Evolutionary conservation across 2,888 invertebrate genomes (phyloP).

Genomic region (Quadroppia sp.): DNA sequence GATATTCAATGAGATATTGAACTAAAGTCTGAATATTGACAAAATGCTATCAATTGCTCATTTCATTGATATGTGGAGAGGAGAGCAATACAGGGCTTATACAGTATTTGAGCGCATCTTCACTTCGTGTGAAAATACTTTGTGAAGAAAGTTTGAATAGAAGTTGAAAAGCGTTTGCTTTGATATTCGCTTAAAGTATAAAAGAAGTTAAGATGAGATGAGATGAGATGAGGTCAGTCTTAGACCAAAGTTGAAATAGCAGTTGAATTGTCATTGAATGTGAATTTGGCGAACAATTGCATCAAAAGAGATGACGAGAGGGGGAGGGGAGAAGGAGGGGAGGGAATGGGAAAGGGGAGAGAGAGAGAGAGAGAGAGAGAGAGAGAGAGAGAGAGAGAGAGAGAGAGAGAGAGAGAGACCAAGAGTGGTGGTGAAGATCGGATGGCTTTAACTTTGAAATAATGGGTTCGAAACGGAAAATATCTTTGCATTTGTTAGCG

Average conservation of each 20-base stretch:
- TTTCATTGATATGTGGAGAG: not conserved
- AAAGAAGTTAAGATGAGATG: slow-evolving; percentile 22
- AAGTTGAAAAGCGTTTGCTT: slow-evolving; percentile 6
- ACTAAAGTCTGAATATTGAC: slow-evolving; percentile 16
- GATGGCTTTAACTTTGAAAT: slow-evolving; percentile 5
- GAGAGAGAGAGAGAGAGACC: too few species aligned
- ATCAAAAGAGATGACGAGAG: not conserved
- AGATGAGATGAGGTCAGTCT: slow-evolving; percentile 21
- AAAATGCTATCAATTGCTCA: not conserved
- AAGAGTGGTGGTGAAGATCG: not conserved
- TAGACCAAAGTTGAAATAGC: slow-evolving; percentile 1
- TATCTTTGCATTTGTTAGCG: too few species aligned
- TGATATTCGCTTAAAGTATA: not conserved
- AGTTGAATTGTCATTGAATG: not conserved
- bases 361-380: slow-evolving; percentile 31
- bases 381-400: slow-evolving; percentile 11
- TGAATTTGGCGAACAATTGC: slow-evolving; percentile 18
- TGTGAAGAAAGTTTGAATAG: slow-evolving; percentile 26
- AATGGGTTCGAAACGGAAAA: slow-evolving; percentile 14
- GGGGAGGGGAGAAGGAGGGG: not conserved
- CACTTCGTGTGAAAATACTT: slow-evolving; percentile 24
- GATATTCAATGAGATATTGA: not conserved
- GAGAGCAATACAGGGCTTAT: not conserved
- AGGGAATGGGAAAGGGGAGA: slow-evolving; percentile 25
- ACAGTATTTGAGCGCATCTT: slow-evolving; percentile 3